These are phyloP conservation scores for Lutraria rhynchaena DNA, from an alignment of 1,140 invertebrate genomes.

Conservation along the genomic window DNA sequence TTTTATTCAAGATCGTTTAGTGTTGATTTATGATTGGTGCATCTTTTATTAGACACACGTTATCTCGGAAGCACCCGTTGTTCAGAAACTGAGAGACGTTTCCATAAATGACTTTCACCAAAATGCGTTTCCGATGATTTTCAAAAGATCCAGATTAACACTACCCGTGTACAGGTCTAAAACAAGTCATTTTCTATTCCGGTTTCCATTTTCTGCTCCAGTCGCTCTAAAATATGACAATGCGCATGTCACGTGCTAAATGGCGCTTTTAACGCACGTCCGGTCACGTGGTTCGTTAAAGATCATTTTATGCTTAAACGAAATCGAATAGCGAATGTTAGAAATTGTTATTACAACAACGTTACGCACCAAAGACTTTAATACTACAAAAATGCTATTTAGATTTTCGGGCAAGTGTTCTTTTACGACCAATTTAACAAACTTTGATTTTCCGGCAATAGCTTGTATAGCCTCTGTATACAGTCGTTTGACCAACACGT, in stretches of 20 bases:
- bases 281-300: constrained; percentile 46
- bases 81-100: constrained; percentile 20
- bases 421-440: constrained; percentile 20
- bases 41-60: constrained; percentile 35
- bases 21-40: constrained; percentile 22
- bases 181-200: constrained; percentile 40
- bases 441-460: constrained; percentile 11
- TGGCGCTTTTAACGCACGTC: constrained; percentile 2
- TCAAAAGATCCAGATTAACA: constrained; percentile 27
- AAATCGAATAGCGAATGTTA: constrained; percentile 23
- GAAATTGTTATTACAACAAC: constrained; percentile 28
- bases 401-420: constrained; percentile 21
- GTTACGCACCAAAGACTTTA: constrained; percentile 18
- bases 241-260: constrained; percentile 44
- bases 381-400: constrained; percentile 48
- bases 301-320: constrained; percentile 50
- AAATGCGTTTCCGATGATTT: constrained; percentile 28
- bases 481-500: constrained; percentile 14
- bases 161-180: constrained; percentile 33
- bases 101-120: constrained; percentile 44
- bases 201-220: constrained; percentile 51
- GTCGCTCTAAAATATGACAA: constrained; percentile 33
- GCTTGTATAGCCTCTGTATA: background rate
- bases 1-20: constrained; percentile 4
- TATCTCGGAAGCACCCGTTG: constrained; percentile 39